These are phyloP conservation scores for Galeopterus variegatus DNA, from an alignment of 2,113 vertebrate species.

Conservation along the genomic window DNA sequence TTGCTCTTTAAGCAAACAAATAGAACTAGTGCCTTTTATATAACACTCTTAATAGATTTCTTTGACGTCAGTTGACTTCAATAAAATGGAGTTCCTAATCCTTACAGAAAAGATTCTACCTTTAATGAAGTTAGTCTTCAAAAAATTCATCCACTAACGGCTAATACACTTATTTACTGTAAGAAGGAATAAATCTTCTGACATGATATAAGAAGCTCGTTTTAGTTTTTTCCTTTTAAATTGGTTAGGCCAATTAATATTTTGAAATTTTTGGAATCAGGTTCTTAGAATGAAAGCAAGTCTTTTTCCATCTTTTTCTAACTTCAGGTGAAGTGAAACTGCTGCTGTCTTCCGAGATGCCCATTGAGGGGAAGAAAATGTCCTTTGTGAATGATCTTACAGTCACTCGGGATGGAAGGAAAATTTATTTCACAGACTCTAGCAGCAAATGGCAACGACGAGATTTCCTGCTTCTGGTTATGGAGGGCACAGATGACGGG, in stretches of 20 bases:
- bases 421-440: constrained; percentile 97
- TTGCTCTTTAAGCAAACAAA: constrained; percentile 30
- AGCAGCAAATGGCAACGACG: constrained; percentile 98
- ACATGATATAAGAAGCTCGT: background rate
- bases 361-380: constrained; percentile 93
- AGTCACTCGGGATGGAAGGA: constrained; percentile 95
- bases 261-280: constrained; percentile 48
- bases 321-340: constrained; percentile 90
- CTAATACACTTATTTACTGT: background rate
- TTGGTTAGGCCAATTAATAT: background rate
- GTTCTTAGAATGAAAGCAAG: constrained; percentile 16
- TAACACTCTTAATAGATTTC: background rate
- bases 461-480: constrained; percentile 93
- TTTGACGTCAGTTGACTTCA: background rate
- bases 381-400: constrained; percentile 96
- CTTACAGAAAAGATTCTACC: background rate
- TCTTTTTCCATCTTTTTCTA: constrained; percentile 38
- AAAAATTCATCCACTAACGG: background rate
- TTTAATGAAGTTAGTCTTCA: constrained; percentile 20
- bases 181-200: background rate
- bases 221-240: constrained; percentile 61
- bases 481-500: constrained; percentile 97
- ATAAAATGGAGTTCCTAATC: background rate
- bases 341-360: constrained; percentile 91
- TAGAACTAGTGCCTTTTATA: constrained; percentile 20